These are phyloP conservation scores for Drosophila navojoa DNA, from an alignment of 1,140 invertebrate genomes.

Conservation along the genomic window DNA sequence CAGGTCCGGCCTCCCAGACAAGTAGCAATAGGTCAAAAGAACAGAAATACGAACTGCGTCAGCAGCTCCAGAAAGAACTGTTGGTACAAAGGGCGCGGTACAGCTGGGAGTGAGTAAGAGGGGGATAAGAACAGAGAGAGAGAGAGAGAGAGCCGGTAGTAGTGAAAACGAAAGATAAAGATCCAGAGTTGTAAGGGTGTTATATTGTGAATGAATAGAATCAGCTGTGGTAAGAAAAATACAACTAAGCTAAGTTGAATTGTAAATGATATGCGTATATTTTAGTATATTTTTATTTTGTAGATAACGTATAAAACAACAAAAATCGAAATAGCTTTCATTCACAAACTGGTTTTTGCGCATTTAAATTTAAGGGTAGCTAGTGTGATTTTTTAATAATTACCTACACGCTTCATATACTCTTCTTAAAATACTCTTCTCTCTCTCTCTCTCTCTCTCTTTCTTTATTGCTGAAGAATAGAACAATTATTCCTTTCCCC, in stretches of 20 bases:
- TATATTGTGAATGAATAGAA: background rate
- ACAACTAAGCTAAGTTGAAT: background rate
- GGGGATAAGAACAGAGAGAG: too few species aligned
- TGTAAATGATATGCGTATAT: too few species aligned
- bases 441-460: background rate
- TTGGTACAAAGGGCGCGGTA: background rate
- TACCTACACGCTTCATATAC: too few species aligned
- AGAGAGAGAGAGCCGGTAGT: background rate
- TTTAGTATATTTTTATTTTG: too few species aligned
- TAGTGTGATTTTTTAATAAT: background rate
- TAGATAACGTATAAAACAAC: too few species aligned
- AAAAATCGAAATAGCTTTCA: slow-evolving; percentile 3
- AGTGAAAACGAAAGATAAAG: background rate
- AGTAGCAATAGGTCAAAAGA: slow-evolving; percentile 34
- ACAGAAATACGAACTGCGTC: slow-evolving; percentile 10
- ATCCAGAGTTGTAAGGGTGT: background rate
- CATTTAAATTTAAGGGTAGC: slow-evolving; percentile 1
- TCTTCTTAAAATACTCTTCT: background rate
- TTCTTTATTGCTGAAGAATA: background rate
- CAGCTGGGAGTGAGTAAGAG: background rate
- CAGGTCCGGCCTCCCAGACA: slow-evolving; percentile 25
- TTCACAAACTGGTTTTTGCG: slow-evolving; percentile 24
- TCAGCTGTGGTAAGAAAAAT: background rate
- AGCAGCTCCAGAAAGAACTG: background rate
- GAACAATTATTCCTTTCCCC: background rate